Conservation (phyloP, 30 jellyfish, hydroid and myxozoan genomes). For the Turritopsis dohrnii region DNA sequence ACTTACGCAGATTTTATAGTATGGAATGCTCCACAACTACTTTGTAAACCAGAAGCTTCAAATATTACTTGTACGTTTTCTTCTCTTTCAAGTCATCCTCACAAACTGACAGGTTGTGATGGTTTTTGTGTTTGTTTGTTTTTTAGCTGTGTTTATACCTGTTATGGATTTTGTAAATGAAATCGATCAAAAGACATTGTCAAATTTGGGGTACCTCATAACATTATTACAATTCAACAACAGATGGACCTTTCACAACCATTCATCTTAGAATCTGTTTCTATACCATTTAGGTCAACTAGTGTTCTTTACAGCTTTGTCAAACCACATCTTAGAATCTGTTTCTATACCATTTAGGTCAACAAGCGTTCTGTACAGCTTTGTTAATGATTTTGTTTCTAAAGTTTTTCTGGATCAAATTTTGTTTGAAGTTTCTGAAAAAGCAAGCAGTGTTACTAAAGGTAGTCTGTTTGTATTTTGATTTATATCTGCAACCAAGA, state of each 20-base stretch:
- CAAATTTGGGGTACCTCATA: slow-evolving; percentile 78
- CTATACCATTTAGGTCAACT: too few species aligned
- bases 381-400: slow-evolving; percentile 69
- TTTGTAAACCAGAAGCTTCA: slow-evolving; percentile 75
- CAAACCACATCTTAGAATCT: too few species aligned
- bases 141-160: slow-evolving; percentile 78
- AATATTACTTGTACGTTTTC: slow-evolving; percentile 64
- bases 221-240: too few species aligned
- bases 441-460: slow-evolving; percentile 66
- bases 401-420: slow-evolving; percentile 71
- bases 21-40: slow-evolving; percentile 82
- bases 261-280: too few species aligned
- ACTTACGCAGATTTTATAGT: slow-evolving; percentile 89
- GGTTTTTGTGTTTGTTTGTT: too few species aligned
- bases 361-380: slow-evolving; percentile 76
- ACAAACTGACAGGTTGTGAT: too few species aligned
- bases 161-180: slow-evolving; percentile 82
- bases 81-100: not conserved
- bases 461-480: slow-evolving; percentile 1
- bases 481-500: not conserved
- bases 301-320: too few species aligned
- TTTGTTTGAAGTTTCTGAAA: slow-evolving; percentile 73
- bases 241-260: too few species aligned
- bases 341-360: too few species aligned
- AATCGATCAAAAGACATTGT: slow-evolving; percentile 75